phyloP scores from a whole-genome alignment of 2,888 invertebrate species.

The Agrilus cyanescens region DNA sequence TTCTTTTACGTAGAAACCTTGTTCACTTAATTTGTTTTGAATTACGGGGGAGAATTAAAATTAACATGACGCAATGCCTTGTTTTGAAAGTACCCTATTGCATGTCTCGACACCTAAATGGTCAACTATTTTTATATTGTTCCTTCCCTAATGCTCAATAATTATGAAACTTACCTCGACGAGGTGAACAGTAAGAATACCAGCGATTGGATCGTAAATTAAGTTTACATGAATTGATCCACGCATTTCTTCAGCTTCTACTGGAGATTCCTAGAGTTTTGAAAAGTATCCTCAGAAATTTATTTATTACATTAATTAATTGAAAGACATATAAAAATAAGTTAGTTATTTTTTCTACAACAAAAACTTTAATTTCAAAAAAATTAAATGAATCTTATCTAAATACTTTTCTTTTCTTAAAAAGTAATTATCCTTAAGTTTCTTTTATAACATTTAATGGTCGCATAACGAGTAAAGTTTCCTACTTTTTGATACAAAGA shows the following conservation, averaged over 20 bases:
- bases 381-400: background rate
- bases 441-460: background rate
- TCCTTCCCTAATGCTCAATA: background rate
- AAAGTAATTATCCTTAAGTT: background rate
- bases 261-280: constrained; percentile 17
- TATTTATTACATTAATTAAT: background rate
- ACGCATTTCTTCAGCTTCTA: constrained; percentile 37
- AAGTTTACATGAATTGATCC: constrained; percentile 53
- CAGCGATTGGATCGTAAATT: constrained; percentile 49
- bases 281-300: background rate
- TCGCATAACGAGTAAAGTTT: background rate
- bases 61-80: too few relatives aligned
- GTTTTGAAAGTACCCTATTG: too few relatives aligned
- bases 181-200: constrained; percentile 49
- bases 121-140: too few relatives aligned
- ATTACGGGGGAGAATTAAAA: too few relatives aligned
- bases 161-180: constrained; percentile 40
- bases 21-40: too few relatives aligned
- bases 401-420: background rate
- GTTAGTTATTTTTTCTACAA: background rate
- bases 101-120: too few relatives aligned
- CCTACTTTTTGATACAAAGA: constrained; percentile 42
- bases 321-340: background rate
- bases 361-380: background rate
- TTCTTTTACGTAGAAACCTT: too few relatives aligned